Conservation (phyloP, 2,888 invertebrate species). For the Brenthis hecate region DNA sequence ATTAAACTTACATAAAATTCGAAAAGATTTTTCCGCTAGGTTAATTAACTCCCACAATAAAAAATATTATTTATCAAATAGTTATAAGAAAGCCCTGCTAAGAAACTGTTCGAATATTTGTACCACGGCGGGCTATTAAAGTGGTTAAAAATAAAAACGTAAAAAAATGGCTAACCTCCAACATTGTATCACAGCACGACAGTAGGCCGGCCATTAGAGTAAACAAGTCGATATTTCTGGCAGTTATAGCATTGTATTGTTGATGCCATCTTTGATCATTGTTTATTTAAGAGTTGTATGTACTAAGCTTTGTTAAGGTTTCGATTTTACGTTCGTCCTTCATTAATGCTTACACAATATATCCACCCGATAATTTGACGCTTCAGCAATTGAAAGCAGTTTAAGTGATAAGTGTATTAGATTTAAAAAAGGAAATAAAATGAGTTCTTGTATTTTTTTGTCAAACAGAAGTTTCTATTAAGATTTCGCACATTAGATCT, state of each 20-base stretch:
- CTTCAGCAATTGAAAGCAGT: background rate
- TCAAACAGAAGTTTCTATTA: too few species aligned
- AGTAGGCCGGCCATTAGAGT: slow-evolving; percentile 34
- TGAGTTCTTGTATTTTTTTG: too few species aligned
- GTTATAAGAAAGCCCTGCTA: slow-evolving; percentile 11
- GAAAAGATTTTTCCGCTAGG: background rate
- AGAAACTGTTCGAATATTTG: slow-evolving; percentile 27
- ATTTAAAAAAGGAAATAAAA: too few species aligned
- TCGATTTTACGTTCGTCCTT: background rate
- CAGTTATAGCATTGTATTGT: slow-evolving; percentile 21
- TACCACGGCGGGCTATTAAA: slow-evolving; percentile 27
- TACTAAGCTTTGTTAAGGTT: background rate
- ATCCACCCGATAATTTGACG: background rate
- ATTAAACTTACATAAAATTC: too few species aligned
- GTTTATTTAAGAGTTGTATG: slow-evolving; percentile 1
- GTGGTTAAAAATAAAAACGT: slow-evolving; percentile 32
- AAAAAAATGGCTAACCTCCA: slow-evolving; percentile 34
- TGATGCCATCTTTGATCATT: slow-evolving; percentile 27
- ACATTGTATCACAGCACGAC: slow-evolving; percentile 27
- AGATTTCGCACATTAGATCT: too few species aligned
- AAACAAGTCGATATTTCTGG: slow-evolving; percentile 39
- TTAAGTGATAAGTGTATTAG: too few species aligned
- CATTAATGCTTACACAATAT: background rate
- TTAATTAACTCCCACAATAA: background rate
- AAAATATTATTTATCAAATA: background rate